Percentiles rank a stretch among this genome's conserved stretches.
Evolutionary conservation across 2,888 invertebrate species (phyloP).

Genomic region (Frankliniella intonsa): DNA sequence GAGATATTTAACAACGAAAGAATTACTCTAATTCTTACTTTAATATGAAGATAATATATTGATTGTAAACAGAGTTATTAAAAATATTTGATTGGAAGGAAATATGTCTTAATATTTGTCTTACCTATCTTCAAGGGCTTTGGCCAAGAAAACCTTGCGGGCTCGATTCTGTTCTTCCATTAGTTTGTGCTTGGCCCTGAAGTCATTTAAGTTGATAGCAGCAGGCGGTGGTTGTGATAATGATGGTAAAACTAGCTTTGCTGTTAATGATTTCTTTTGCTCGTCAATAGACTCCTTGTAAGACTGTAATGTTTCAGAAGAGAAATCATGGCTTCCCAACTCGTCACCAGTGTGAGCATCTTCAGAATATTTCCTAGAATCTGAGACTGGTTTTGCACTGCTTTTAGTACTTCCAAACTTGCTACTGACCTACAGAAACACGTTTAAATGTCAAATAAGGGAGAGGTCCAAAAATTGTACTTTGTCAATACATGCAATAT

Average conservation of each 20-base stretch:
- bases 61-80: too few relatives aligned
- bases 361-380: neutral
- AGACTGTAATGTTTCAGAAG: neutral
- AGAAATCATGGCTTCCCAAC: neutral
- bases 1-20: too few relatives aligned
- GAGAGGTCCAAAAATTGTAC: neutral
- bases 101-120: conserved; percentile 28
- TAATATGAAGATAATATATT: too few relatives aligned
- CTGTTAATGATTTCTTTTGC: conserved; percentile 16
- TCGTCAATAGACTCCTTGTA: neutral
- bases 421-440: conserved; percentile 10
- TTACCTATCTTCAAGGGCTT: conserved; percentile 69
- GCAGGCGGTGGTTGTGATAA: neutral
- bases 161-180: conserved; percentile 77
- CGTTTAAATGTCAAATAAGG: neutral
- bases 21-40: too few relatives aligned
- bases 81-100: too few relatives aligned
- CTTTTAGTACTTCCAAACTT: neutral
- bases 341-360: neutral
- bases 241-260: conserved; percentile 10
- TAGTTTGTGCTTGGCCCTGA: conserved; percentile 65
- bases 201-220: conserved; percentile 51
- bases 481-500: neutral
- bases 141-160: conserved; percentile 65
- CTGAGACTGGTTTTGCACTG: neutral